Evolutionary conservation across 2,888 invertebrate genomes (phyloP).

Genomic region (Tetranychus piercei): DNA sequence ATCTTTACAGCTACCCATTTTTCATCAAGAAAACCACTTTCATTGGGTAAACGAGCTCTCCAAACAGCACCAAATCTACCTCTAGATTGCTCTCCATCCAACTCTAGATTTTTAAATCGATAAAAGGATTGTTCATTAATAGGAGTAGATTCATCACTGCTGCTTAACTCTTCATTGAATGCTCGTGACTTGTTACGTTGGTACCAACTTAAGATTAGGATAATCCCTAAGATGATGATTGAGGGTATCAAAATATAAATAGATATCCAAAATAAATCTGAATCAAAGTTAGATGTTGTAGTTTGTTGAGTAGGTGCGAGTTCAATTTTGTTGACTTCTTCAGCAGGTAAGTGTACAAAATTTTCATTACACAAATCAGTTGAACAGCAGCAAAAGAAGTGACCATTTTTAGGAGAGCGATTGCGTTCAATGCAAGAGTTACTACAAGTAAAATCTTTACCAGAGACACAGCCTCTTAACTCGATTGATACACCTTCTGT

Average conservation of each 20-base stretch:
- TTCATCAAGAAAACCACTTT: constrained; percentile 27
- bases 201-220: not conserved
- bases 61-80: constrained; percentile 88
- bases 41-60: constrained; percentile 44
- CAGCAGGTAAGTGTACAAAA: not conserved
- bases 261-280: not conserved
- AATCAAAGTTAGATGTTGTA: not conserved
- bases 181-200: not conserved
- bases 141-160: not conserved
- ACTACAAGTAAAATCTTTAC: not conserved
- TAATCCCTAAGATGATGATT: not conserved
- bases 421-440: not conserved
- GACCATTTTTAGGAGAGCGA: not conserved
- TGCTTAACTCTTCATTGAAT: not conserved
- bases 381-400: not conserved
- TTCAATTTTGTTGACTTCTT: not conserved
- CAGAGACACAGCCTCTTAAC: not conserved
- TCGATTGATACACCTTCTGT: not conserved
- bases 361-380: not conserved
- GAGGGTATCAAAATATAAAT: not conserved
- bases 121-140: not conserved
- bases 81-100: constrained; percentile 40
- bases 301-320: not conserved
- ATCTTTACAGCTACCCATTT: constrained; percentile 83
- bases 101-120: not conserved